These are phyloP conservation scores for Odontothrips loti DNA, from an alignment of 2,888 invertebrate species.

Conservation along the genomic window DNA sequence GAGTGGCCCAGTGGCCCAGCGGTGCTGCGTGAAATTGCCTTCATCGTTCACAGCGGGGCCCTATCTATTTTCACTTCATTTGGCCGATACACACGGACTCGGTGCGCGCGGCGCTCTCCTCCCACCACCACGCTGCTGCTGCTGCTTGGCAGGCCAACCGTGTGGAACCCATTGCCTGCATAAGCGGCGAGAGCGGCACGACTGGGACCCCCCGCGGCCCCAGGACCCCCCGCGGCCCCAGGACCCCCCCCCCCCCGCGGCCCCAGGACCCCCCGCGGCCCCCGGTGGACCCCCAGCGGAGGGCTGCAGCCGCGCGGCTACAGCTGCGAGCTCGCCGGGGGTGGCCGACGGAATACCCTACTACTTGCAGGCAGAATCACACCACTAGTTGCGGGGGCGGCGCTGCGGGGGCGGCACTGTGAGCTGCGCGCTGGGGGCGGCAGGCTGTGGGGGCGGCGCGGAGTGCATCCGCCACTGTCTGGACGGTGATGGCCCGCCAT, in stretches of 20 bases:
- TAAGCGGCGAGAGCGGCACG: background rate
- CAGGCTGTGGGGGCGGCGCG: background rate
- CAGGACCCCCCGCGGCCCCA: no score
- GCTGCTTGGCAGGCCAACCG: slow-evolving; percentile 7
- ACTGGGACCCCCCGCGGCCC: background rate
- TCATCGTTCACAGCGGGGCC: slow-evolving; percentile 15
- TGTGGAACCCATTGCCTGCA: slow-evolving; percentile 23
- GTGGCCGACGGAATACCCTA: no score
- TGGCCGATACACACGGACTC: slow-evolving; percentile 12
- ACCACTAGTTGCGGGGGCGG: no score
- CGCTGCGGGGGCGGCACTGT: background rate
- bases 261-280: background rate
- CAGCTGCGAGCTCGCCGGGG: no score
- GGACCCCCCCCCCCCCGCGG: no score
- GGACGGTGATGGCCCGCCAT: no score
- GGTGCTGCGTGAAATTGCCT: background rate
- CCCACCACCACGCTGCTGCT: background rate
- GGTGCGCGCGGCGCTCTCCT: background rate
- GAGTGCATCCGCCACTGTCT: background rate
- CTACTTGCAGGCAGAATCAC: no score
- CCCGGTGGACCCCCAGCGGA: background rate
- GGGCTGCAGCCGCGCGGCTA: no score
- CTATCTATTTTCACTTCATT: slow-evolving; percentile 27
- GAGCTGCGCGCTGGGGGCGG: background rate
- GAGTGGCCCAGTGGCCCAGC: no score